Percentiles rank a stretch among this genome's conserved stretches.
These are phyloP conservation scores for Choloepus didactylus DNA, from an alignment of 2,797 vertebrate genomes.

Conservation along the genomic window DNA sequence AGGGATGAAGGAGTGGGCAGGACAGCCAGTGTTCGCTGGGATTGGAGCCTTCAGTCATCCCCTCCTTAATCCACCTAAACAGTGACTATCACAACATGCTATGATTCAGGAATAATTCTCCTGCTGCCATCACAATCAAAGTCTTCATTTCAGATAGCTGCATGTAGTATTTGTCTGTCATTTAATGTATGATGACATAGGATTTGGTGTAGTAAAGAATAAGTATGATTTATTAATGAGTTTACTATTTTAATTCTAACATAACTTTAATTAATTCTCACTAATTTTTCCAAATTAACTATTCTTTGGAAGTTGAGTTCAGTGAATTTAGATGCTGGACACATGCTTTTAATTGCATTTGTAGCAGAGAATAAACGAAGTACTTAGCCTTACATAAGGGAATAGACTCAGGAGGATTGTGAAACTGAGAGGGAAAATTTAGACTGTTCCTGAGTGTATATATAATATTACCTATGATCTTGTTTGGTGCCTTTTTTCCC, in stretches of 20 bases:
- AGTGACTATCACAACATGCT: not conserved
- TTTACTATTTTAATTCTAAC: conserved; percentile 60
- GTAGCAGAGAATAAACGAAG: conserved; percentile 33
- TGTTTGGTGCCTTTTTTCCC: conserved; percentile 46
- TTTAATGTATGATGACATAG: not conserved
- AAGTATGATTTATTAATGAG: not conserved
- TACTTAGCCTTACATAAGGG: not conserved
- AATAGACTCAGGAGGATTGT: conserved; percentile 8
- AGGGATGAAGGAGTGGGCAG: not conserved
- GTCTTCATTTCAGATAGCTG: conserved; percentile 37
- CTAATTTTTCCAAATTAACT: conserved; percentile 49
- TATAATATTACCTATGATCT: not conserved
- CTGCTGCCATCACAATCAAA: not conserved
- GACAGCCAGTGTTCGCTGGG: not conserved
- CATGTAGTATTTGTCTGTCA: conserved; percentile 12
- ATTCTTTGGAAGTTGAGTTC: conserved; percentile 57
- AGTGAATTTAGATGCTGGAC: conserved; percentile 14
- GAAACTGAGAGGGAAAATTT: conserved; percentile 38
- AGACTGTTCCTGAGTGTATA: conserved; percentile 7
- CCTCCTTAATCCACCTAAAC: conserved; percentile 45
- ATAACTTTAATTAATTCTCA: conserved; percentile 40
- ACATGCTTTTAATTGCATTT: not conserved
- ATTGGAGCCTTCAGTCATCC: not conserved
- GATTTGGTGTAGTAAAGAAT: conserved; percentile 11
- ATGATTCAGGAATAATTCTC: not conserved